phyloP scores from a whole-genome alignment of 2,888 invertebrate species.

The Onthophagus sagittarius region DNA sequence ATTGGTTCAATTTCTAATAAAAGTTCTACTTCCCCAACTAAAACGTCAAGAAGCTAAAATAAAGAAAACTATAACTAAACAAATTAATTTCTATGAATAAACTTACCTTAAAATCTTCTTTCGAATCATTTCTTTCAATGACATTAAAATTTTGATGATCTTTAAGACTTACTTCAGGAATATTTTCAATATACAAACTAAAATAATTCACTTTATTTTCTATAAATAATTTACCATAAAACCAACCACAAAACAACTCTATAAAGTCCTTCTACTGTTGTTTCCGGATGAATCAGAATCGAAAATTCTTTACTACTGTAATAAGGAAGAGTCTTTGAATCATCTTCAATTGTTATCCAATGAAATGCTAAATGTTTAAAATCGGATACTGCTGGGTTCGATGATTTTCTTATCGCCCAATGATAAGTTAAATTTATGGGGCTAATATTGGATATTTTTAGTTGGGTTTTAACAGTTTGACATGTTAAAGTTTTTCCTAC shows the following conservation, averaged over 20 bases:
- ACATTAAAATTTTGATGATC: conserved; percentile 28
- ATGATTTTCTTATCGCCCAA: conserved; percentile 16
- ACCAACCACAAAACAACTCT: conserved; percentile 40
- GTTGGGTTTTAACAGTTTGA: conserved; percentile 20
- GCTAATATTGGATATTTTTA: conserved; percentile 36
- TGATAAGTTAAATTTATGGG: conserved; percentile 30
- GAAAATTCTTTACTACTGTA: conserved; percentile 38
- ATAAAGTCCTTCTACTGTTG: conserved; percentile 35
- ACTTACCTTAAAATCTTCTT: conserved; percentile 12
- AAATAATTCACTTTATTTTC: not conserved
- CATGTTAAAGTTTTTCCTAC: conserved; percentile 29
- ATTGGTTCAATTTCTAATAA: conserved; percentile 22
- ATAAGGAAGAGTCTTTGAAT: conserved; percentile 34
- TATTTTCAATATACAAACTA: conserved; percentile 43
- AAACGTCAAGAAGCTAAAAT: conserved; percentile 26
- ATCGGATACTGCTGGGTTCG: conserved; percentile 30
- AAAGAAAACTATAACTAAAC: not conserved
- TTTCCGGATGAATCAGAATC: conserved; percentile 33
- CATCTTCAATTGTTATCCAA: conserved; percentile 36
- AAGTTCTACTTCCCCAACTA: conserved; percentile 30
- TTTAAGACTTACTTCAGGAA: conserved; percentile 41
- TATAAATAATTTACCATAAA: not conserved
- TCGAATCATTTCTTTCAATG: conserved; percentile 24
- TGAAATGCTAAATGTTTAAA: conserved; percentile 32
- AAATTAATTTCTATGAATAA: not conserved